These are phyloP conservation scores for Vicugna pacos DNA, from an alignment of 2,113 vertebrate species.

Conservation along the genomic window DNA sequence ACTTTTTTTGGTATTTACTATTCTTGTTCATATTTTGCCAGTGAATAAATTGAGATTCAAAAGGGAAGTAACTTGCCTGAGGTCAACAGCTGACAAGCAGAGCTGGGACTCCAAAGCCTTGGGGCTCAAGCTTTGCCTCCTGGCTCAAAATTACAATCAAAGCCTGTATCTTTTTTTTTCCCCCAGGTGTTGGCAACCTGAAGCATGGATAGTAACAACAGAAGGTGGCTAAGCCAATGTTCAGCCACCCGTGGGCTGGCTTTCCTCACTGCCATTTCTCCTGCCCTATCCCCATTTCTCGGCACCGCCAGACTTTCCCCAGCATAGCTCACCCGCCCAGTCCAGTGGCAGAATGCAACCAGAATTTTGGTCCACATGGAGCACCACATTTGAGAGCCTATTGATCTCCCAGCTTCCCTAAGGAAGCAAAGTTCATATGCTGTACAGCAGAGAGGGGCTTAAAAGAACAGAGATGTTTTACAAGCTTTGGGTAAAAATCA, in stretches of 20 bases:
- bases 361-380: too few species aligned
- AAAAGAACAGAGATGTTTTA: neutral
- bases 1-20: neutral
- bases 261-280: neutral
- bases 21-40: neutral
- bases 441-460: neutral
- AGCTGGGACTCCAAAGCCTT: neutral
- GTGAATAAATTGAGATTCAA: neutral
- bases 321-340: neutral
- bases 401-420: neutral
- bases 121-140: neutral
- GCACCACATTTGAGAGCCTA: neutral
- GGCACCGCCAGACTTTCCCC: neutral
- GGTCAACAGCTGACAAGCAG: neutral
- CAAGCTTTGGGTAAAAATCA: neutral
- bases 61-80: neutral
- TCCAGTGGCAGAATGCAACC: rapidly evolving
- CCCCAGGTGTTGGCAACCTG: neutral
- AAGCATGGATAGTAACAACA: too few species aligned
- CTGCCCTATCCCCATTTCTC: neutral
- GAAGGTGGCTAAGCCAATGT: neutral
- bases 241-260: neutral
- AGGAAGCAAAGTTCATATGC: neutral
- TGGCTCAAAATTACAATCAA: neutral
- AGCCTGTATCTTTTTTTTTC: neutral